phyloP scores from a whole-genome alignment of 2,797 vertebrate genomes.

The Poeciliopsis infans region DNA sequence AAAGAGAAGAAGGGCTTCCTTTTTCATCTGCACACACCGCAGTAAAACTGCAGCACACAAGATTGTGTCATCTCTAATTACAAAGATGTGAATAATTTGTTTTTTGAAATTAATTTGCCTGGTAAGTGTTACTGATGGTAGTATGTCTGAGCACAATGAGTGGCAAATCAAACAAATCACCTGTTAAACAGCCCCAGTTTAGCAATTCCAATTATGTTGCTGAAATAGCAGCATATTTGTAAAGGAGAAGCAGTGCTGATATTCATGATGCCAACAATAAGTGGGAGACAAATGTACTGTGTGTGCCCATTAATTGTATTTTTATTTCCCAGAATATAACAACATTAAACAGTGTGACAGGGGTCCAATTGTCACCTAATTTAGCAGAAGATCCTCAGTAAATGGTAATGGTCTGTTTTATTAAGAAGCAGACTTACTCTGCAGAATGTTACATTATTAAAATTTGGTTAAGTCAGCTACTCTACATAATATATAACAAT shows the following conservation, averaged over 20 bases:
- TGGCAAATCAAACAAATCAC: conserved; percentile 20
- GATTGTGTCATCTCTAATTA: conserved; percentile 8
- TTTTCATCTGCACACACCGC: conserved; percentile 15
- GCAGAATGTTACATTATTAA: neutral
- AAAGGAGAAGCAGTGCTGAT: neutral
- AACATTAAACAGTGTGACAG: neutral
- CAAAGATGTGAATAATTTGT: conserved; percentile 24
- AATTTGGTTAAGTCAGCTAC: neutral
- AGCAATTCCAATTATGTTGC: neutral
- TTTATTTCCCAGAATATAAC: neutral
- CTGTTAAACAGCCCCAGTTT: conserved; percentile 12
- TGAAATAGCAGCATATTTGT: conserved; percentile 9
- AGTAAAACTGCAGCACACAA: conserved; percentile 4
- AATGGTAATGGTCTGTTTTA: neutral
- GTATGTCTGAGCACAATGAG: conserved; percentile 11
- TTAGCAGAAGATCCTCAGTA: neutral
- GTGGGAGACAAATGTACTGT: neutral
- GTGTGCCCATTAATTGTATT: neutral
- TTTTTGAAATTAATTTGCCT: conserved; percentile 16
- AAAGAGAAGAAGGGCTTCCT: neutral
- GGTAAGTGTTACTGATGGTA: conserved; percentile 16
- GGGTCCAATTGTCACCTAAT: neutral
- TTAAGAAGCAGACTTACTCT: neutral
- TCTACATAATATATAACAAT: neutral
- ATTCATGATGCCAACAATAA: neutral